Base-by-base conservation (phyloP, 2,113 vertebrate genomes). In the Mystacornis crossleyi region DNA sequence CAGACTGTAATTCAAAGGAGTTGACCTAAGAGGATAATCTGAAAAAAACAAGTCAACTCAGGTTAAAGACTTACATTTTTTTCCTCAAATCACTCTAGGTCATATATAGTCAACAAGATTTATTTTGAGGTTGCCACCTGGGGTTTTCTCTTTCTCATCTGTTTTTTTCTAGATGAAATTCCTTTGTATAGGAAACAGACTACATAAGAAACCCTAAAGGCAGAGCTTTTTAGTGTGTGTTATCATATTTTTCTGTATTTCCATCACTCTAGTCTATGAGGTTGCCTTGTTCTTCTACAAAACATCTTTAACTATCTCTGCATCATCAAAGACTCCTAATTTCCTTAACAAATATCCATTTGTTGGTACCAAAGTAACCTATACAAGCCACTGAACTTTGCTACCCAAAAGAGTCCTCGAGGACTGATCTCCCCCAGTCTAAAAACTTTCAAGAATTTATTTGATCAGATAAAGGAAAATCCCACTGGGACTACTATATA, bases 1-100 rank as follows among this genome's bases (percentile, higher is more conserved):
- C 33, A 83, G 71, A 29, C 66, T 67, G 65, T 86, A 80, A 86
- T 69, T 93, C 86, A 51, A 82, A 75, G 50, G 36, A 87, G 36
- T 33, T 64, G 53, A 62, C 61, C 57, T 93, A 71, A 86, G 34
- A 92, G 45, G 69, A 95, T 92, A 90, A 97, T 80, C 93, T 48
- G 81, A 64, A 87, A 81, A 81, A 84, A 92, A 50, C 38, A 38
- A 74, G 75, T 31, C 60, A 96, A 38, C 42, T 88, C 58, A 40
- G 58, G 87, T 93, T 91, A 81, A 90, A 91, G 58, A 65, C 29
- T 84, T 84, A 60, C 6, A 6, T 53, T 84, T 94, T 93, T 93
- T 80, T 77, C 33, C 40, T 95, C 54, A 88, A 81, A 93, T 88
- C 58, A 53, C 40, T 55, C 60, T 42, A n/a, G 21, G 70, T 72